phyloP scores from a whole-genome alignment of 2,888 invertebrate species.

The Pseudanteris insignis region DNA sequence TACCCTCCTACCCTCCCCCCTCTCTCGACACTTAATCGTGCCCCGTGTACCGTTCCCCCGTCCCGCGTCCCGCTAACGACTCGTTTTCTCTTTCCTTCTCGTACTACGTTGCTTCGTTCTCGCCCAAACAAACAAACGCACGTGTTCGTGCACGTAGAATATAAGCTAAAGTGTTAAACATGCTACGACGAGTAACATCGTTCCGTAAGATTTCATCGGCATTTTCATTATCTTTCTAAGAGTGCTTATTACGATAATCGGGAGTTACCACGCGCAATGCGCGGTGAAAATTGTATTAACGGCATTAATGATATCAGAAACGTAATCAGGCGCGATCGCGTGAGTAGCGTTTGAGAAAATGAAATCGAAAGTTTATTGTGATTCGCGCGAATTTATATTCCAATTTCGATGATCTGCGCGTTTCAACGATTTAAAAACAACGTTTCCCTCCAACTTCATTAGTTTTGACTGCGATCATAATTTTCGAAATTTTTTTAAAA shows the following conservation, averaged over 20 bases:
- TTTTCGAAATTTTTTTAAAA: no score
- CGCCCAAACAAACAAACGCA: slow-evolving; percentile 40
- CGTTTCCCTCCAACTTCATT: no score
- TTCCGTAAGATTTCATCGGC: slow-evolving; percentile 22
- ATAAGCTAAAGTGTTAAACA: slow-evolving; percentile 31
- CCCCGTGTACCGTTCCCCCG: not conserved
- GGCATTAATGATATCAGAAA: slow-evolving; percentile 8
- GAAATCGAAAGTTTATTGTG: slow-evolving; percentile 18
- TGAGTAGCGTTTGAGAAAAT: not conserved
- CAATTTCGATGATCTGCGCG: no score
- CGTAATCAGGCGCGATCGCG: slow-evolving; percentile 5
- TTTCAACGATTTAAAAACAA: not conserved
- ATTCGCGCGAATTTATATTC: not conserved
- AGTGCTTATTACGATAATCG: slow-evolving; percentile 18
- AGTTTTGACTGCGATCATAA: no score
- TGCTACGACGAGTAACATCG: slow-evolving; percentile 9
- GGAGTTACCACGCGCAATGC: slow-evolving; percentile 4
- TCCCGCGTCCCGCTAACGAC: not conserved
- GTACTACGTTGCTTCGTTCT: slow-evolving; percentile 11
- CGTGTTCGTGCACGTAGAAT: slow-evolving; percentile 34
- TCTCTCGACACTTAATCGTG: no score
- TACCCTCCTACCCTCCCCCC: not conserved
- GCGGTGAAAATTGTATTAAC: slow-evolving; percentile 16
- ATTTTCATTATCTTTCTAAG: slow-evolving; percentile 29
- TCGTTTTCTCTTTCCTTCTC: slow-evolving; percentile 5